Conservation (phyloP, 2,113 vertebrate genomes). For the Pituophis catenifer region DNA sequence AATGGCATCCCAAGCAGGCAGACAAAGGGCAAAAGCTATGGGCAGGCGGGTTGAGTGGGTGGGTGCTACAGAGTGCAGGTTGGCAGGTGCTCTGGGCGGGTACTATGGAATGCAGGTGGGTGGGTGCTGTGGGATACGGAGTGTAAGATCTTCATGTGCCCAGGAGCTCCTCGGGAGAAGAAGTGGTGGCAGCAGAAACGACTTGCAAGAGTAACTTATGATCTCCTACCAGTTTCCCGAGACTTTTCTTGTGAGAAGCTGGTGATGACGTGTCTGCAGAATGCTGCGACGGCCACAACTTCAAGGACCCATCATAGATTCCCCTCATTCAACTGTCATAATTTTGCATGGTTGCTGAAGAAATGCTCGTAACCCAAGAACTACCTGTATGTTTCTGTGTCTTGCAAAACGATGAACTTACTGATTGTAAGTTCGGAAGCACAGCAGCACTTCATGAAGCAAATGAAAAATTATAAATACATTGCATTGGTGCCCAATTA, state of each 20-base stretch:
- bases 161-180: not conserved
- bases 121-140: not conserved
- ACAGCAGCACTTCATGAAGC: conserved; percentile 20
- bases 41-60: not conserved
- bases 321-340: not conserved
- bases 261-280: not conserved
- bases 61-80: not conserved
- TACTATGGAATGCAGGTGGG: not conserved
- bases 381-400: conserved; percentile 19
- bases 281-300: not conserved
- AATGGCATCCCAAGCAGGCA: not conserved
- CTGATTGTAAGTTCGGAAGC: conserved; percentile 22
- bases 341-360: not conserved
- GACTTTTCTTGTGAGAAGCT: not conserved
- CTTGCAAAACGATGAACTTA: conserved; percentile 8
- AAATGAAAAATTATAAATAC: conserved; percentile 10
- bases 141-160: not conserved
- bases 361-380: not conserved
- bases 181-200: not conserved
- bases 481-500: conserved; percentile 54
- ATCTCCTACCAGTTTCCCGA: not conserved
- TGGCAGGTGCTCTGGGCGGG: not conserved
- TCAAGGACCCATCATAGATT: not conserved
- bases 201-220: not conserved
- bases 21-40: not conserved